A percentile compares a stretch with the other conserved stretches of the same genome.
phyloP scores from a whole-genome alignment of 2,888 invertebrate species.

The Ochropacha duplaris region DNA sequence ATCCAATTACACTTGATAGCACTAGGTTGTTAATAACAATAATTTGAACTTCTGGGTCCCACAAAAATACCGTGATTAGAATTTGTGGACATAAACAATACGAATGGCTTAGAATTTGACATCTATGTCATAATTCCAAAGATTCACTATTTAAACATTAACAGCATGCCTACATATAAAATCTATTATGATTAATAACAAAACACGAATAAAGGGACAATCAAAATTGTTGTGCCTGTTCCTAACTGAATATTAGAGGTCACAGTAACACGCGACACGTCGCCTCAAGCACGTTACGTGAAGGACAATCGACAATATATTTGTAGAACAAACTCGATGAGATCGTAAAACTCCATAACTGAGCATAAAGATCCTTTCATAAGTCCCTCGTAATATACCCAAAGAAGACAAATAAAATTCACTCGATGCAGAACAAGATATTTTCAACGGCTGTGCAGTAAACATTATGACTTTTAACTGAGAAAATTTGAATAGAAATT shows the following conservation, averaged over 20 bases:
- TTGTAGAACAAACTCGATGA: not conserved
- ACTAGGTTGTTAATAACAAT: not conserved
- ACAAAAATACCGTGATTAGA: not conserved
- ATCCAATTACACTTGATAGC: not conserved
- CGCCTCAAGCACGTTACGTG: not conserved
- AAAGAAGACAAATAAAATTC: not conserved
- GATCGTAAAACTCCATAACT: not conserved
- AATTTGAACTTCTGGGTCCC: not conserved
- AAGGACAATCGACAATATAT: not conserved
- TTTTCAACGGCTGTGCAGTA: not conserved
- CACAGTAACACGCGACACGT: not conserved
- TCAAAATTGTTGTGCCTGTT: not conserved
- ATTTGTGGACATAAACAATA: not conserved
- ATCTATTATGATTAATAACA: not conserved
- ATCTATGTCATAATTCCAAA: not conserved
- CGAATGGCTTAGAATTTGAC: not conserved
- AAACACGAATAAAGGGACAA: not conserved
- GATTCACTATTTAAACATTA: not conserved
- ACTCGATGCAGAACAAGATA: not conserved
- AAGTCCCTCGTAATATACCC: not conserved
- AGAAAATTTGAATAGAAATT: not conserved
- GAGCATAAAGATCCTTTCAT: not conserved
- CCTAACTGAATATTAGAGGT: not conserved
- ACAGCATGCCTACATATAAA: not conserved
- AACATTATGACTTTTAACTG: not conserved